phyloP scores from a whole-genome alignment of 1,140 invertebrate species.

The Drosophila littoralis region DNA sequence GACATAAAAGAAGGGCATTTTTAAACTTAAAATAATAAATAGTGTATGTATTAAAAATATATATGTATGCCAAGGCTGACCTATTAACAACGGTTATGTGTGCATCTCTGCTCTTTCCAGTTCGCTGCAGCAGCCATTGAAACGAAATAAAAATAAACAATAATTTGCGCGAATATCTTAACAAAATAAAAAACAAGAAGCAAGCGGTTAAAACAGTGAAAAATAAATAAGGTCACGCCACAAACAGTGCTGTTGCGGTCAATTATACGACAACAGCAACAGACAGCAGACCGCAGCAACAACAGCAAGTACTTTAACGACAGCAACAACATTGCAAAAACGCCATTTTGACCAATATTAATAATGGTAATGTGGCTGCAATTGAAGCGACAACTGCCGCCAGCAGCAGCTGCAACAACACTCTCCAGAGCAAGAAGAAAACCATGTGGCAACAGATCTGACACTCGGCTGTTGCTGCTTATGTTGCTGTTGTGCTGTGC shows the following conservation, averaged over 20 bases:
- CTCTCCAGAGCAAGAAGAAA: constrained; percentile 52
- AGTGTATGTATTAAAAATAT: no score
- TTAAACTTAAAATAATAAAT: no score
- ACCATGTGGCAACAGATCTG: constrained; percentile 36
- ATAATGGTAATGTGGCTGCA: constrained; percentile 80
- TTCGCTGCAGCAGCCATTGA: constrained; percentile 47
- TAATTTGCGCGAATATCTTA: constrained; percentile 7
- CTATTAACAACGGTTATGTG: constrained; percentile 21
- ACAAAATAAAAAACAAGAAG: constrained; percentile 8
- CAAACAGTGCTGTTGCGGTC: constrained; percentile 73
- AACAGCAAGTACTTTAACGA: constrained; percentile 35
- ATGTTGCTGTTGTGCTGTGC: constrained; percentile 28
- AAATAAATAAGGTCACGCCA: constrained; percentile 58
- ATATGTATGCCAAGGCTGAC: not conserved
- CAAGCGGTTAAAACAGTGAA: constrained; percentile 17
- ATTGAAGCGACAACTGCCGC: constrained; percentile 64
- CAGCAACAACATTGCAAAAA: constrained; percentile 58
- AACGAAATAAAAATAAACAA: constrained; percentile 28
- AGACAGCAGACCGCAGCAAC: constrained; percentile 23
- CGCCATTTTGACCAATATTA: constrained; percentile 78
- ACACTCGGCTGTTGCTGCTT: constrained; percentile 22
- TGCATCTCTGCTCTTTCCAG: constrained; percentile 45
- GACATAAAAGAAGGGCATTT: no score
- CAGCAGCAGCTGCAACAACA: constrained; percentile 53
- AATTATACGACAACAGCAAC: constrained; percentile 47